Evolutionary conservation across 2,797 vertebrate genomes (phyloP).

Genomic region (Pyrocephalus nanus): DNA sequence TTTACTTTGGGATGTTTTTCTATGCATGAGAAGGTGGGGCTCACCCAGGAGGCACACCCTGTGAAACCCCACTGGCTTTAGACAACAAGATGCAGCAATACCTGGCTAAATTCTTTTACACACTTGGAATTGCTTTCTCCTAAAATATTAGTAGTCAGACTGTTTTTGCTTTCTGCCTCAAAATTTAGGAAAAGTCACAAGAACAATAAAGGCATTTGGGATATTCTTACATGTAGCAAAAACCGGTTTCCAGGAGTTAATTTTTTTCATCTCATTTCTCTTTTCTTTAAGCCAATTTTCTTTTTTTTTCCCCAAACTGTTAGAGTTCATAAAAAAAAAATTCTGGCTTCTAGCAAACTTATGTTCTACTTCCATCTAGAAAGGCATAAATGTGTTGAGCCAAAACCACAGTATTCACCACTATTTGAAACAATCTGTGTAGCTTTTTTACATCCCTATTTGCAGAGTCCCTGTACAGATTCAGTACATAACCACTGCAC

Average conservation of each 20-base stretch:
- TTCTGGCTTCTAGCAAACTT: conserved; percentile 47
- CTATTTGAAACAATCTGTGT: background rate
- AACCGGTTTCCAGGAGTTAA: background rate
- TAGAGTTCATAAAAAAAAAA: background rate
- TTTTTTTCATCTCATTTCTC: background rate
- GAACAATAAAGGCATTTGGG: background rate
- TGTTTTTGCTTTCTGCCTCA: background rate
- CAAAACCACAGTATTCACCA: background rate
- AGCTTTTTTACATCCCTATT: background rate
- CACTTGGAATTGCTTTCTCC: background rate
- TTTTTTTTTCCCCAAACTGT: background rate
- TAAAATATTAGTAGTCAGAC: background rate
- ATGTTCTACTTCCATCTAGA: conserved; percentile 42
- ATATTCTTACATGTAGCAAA: background rate
- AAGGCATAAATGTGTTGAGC: conserved; percentile 10
- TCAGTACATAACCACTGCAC: background rate
- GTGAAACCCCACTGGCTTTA: background rate
- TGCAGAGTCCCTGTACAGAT: background rate
- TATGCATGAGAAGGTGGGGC: background rate
- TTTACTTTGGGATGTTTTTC: background rate
- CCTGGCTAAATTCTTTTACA: background rate
- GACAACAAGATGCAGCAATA: background rate
- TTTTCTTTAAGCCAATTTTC: conserved; percentile 6
- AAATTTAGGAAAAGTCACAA: background rate
- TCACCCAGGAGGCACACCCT: background rate